These are phyloP conservation scores for Aptenodytes patagonicus DNA, from an alignment of 2,113 vertebrate genomes.

Conservation along the genomic window DNA sequence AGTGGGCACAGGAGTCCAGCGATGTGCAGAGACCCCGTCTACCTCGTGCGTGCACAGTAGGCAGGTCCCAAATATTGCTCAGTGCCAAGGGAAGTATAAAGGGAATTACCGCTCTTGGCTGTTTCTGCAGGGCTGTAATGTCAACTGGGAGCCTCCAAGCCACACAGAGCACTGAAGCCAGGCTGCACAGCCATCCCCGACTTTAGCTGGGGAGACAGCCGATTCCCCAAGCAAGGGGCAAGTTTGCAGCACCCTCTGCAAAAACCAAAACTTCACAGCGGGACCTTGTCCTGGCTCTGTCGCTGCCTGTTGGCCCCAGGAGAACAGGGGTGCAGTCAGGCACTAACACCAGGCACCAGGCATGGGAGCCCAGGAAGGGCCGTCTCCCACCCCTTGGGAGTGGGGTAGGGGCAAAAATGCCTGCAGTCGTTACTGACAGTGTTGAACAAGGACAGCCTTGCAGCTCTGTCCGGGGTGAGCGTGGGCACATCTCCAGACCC, in stretches of 20 bases:
- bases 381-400: rapidly evolving
- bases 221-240: neutral
- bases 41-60: rapidly evolving
- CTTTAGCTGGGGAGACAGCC: neutral
- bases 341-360: neutral
- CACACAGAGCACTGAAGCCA: neutral
- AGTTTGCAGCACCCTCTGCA: neutral
- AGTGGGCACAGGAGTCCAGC: neutral
- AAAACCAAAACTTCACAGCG: neutral
- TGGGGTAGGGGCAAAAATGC: neutral
- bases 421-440: rapidly evolving
- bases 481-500: neutral
- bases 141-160: neutral
- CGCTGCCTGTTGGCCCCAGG: rapidly evolving
- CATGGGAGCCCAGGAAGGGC: neutral
- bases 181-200: neutral
- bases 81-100: neutral
- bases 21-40: neutral
- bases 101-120: neutral
- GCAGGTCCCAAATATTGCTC: neutral
- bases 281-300: neutral
- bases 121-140: neutral
- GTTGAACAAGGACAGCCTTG: neutral
- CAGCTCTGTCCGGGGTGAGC: neutral
- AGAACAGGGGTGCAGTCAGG: neutral